Evolutionary conservation across 2,113 vertebrate genomes (phyloP).

Genomic region (Cololabis saira): DNA sequence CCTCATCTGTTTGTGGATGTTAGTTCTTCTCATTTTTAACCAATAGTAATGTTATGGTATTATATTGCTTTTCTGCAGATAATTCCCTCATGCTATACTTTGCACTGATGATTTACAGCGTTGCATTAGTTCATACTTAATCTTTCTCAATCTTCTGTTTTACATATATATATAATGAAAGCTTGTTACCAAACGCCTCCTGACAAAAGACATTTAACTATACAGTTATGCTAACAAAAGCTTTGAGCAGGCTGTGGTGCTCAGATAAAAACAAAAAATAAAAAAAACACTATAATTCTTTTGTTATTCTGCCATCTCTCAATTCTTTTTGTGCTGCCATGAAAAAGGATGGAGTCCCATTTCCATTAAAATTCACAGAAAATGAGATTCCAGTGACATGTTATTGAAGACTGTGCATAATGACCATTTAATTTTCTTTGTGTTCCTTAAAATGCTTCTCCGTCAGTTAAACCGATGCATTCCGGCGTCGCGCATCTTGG

Average conservation of each 20-base stretch:
- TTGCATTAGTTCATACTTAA: background rate
- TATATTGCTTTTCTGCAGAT: conserved; percentile 7
- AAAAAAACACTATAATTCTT: conserved; percentile 55
- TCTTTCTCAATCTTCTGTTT: conserved; percentile 19
- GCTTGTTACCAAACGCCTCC: conserved; percentile 25
- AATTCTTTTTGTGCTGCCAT: conserved; percentile 53
- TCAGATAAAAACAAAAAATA: conserved; percentile 46
- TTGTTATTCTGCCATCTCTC: conserved; percentile 71
- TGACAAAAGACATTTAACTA: conserved; percentile 55
- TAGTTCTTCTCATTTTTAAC: conserved; percentile 17
- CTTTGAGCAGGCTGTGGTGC: conserved; percentile 50
- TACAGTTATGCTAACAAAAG: conserved; percentile 60
- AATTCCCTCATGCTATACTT: background rate
- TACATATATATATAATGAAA: background rate
- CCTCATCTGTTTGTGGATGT: conserved; percentile 18
- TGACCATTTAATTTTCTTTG: conserved; percentile 55
- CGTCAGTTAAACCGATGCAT: conserved; percentile 3
- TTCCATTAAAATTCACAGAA: conserved; percentile 55
- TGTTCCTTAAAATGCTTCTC: conserved; percentile 50
- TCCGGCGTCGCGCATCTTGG: conserved; percentile 4
- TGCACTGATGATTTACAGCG: conserved; percentile 8
- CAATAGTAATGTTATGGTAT: conserved; percentile 16
- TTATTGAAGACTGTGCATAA: conserved; percentile 50
- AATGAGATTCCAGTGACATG: conserved; percentile 66
- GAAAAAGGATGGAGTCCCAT: conserved; percentile 48